Conservation (phyloP, 2,113 vertebrate species). For the Cariama cristata region DNA sequence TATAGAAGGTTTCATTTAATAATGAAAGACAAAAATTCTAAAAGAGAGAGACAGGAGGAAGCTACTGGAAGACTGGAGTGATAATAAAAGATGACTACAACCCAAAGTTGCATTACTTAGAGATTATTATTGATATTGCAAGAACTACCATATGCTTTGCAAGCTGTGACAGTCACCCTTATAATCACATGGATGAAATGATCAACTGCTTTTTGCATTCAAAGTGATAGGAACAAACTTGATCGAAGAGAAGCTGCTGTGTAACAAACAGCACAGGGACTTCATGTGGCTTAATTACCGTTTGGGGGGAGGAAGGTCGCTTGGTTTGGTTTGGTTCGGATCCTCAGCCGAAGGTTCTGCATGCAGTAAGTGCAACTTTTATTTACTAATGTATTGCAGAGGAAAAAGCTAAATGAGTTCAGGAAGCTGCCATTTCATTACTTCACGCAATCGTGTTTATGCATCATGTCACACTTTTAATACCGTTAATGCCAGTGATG, state of each 20-base stretch:
- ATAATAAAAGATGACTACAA: slow-evolving; percentile 61
- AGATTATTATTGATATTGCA: slow-evolving; percentile 62
- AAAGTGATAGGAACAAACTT: slow-evolving; percentile 54
- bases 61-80: slow-evolving; percentile 34
- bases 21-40: slow-evolving; percentile 42
- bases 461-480: background rate
- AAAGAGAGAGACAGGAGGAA: slow-evolving; percentile 22
- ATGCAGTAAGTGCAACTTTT: background rate
- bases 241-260: slow-evolving; percentile 24
- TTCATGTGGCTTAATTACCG: background rate
- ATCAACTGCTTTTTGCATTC: slow-evolving; percentile 57
- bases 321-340: background rate
- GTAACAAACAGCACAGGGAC: background rate
- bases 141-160: slow-evolving; percentile 67
- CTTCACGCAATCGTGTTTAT: background rate
- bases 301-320: background rate
- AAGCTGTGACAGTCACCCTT: slow-evolving; percentile 68
- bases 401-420: background rate
- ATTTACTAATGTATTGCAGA: background rate
- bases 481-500: background rate
- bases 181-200: slow-evolving; percentile 63
- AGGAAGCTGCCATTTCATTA: background rate
- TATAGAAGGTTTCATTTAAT: slow-evolving; percentile 25
- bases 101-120: slow-evolving; percentile 51
- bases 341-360: background rate